A percentile compares a stretch with the other conserved stretches of the same genome.
These are phyloP conservation scores for Chorisops tibialis DNA, from an alignment of 2,888 invertebrate species.

Conservation along the genomic window DNA sequence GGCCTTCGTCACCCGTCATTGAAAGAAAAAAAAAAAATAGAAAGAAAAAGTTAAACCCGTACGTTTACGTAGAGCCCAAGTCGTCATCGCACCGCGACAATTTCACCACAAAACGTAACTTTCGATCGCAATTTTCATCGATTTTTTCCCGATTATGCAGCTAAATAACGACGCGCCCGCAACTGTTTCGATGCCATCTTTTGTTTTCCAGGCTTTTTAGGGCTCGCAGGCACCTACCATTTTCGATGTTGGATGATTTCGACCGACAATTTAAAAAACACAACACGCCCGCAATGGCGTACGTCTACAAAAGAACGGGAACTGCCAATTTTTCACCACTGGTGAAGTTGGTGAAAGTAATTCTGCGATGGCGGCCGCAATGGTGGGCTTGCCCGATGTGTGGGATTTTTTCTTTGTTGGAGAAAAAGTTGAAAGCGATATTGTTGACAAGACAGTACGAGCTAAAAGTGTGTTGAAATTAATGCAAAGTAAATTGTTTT, in stretches of 20 bases:
- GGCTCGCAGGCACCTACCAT: constrained; percentile 51
- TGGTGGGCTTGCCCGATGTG: constrained; percentile 8
- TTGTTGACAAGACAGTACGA: too few relatives aligned
- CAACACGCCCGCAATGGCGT: constrained; percentile 87
- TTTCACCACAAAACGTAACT: constrained; percentile 3
- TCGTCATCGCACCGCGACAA: constrained; percentile 3
- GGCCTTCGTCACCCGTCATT: not conserved
- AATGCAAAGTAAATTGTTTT: too few relatives aligned
- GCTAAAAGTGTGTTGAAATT: too few relatives aligned
- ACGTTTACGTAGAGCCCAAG: too few relatives aligned
- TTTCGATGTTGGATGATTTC: constrained; percentile 69
- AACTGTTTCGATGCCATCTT: constrained; percentile 20
- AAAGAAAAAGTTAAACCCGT: too few relatives aligned
- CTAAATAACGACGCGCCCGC: constrained; percentile 14
- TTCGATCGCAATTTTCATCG: not conserved
- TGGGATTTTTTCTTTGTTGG: too few relatives aligned
- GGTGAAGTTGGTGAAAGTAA: too few relatives aligned
- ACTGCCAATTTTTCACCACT: constrained; percentile 26
- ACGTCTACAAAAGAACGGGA: constrained; percentile 71
- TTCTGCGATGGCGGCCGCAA: constrained; percentile 19
- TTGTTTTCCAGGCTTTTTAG: constrained; percentile 3
- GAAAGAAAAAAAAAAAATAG: not conserved
- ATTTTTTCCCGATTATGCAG: not conserved
- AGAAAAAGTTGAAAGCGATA: too few relatives aligned
- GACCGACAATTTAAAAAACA: constrained; percentile 63